Percentiles rank a stretch among this genome's conserved stretches.
phyloP scores from a whole-genome alignment of 2,888 invertebrate genomes.

The Nomada lathburiana region DNA sequence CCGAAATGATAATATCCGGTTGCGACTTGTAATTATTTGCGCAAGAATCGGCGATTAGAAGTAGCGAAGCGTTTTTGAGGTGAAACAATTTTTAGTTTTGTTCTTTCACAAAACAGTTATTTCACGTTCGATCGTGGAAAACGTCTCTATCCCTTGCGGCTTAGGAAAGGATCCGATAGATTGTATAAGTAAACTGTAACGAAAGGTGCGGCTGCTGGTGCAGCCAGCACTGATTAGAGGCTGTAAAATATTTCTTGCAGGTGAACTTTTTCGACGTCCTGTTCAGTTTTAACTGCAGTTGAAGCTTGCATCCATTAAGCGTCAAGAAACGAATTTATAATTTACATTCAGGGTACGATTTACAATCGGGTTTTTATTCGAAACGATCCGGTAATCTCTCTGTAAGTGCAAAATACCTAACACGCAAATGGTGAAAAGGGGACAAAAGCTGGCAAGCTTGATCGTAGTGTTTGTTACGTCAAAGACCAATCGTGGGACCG shows the following conservation, averaged over 20 bases:
- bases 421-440: neutral
- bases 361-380: no score
- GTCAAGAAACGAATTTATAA: constrained; percentile 1
- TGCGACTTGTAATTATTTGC: neutral
- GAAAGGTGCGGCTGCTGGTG: constrained; percentile 5
- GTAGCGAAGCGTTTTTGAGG: neutral
- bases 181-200: neutral
- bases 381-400: constrained; percentile 8
- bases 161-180: neutral
- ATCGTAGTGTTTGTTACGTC: constrained; percentile 39
- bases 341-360: no score
- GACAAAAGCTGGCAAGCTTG: neutral
- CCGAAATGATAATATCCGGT: neutral
- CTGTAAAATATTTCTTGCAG: neutral
- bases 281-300: neutral
- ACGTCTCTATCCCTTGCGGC: neutral
- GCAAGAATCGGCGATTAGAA: neutral
- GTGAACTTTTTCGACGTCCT: neutral
- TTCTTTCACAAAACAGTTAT: neutral
- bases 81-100: constrained; percentile 2
- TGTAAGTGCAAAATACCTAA: constrained; percentile 17
- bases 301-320: neutral
- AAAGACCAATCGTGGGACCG: constrained; percentile 51
- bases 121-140: neutral
- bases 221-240: constrained; percentile 14